Conservation (phyloP, 2,888 invertebrate species). For the Tolmerus cingulatus region DNA sequence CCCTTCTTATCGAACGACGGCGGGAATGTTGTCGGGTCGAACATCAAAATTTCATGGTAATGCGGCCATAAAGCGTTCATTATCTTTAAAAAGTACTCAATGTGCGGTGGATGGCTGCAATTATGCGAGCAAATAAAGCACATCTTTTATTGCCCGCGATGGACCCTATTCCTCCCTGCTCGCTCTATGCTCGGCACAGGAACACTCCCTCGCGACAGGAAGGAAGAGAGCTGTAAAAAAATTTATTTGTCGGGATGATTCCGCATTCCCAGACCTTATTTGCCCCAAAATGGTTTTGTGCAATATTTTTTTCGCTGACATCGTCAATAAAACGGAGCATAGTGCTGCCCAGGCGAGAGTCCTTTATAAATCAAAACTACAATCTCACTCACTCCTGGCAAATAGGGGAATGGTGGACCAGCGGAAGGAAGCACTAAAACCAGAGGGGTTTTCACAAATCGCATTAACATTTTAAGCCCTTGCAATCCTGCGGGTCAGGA, state of each 20-base stretch:
- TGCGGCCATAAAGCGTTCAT: neutral
- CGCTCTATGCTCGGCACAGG: neutral
- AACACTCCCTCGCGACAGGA: neutral
- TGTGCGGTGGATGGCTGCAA: neutral
- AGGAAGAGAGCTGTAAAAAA: neutral
- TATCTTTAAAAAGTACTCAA: neutral
- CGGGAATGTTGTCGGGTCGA: neutral
- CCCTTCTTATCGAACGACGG: neutral
- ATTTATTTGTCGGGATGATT: neutral
- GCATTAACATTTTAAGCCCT: neutral
- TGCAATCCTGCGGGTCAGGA: neutral
- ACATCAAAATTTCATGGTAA: neutral
- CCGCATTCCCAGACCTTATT: neutral
- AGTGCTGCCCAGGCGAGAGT: too few species aligned
- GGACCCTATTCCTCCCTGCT: neutral
- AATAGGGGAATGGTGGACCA: neutral
- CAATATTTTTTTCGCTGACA: neutral
- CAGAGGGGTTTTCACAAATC: neutral
- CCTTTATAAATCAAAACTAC: constrained; percentile 1
- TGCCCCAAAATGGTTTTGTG: neutral
- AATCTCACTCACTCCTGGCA: neutral
- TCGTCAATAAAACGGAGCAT: neutral
- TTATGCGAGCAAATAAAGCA: neutral
- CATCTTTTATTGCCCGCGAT: neutral
- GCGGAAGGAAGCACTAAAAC: neutral